phyloP scores from a whole-genome alignment of 2,113 vertebrate genomes.

The Megatriorchis doriae region DNA sequence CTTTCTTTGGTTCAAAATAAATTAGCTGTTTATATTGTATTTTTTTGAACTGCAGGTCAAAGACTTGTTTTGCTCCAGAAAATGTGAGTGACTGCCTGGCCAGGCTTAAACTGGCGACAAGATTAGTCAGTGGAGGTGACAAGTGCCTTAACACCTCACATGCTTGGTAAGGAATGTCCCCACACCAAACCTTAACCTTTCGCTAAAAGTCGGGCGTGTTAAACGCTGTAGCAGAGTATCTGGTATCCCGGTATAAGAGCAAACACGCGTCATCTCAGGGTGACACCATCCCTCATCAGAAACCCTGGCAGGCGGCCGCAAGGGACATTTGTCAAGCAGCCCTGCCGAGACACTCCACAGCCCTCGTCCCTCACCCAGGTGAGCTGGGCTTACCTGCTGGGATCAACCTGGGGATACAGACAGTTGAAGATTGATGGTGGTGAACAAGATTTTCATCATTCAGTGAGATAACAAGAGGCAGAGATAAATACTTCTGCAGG shows the following conservation, averaged over 20 bases:
- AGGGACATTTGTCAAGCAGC: background rate
- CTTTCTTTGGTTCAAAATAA: background rate
- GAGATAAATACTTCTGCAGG: background rate
- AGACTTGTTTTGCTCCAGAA: background rate
- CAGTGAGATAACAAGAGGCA: background rate
- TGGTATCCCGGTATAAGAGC: background rate
- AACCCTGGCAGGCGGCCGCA: background rate
- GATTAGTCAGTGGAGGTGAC: background rate
- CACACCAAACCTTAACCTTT: background rate
- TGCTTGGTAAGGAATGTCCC: background rate
- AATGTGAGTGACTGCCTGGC: background rate
- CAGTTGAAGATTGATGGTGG: background rate
- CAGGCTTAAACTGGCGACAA: background rate
- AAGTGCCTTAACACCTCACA: background rate
- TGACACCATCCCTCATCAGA: background rate
- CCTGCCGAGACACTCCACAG: background rate
- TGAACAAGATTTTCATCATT: background rate
- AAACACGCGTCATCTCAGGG: background rate
- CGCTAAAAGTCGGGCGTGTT: accelerated
- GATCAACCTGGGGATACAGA: background rate
- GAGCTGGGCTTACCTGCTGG: background rate
- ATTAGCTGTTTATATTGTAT: background rate
- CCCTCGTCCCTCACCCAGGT: background rate
- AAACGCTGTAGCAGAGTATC: background rate
- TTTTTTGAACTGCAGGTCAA: background rate